phyloP scores from a whole-genome alignment of 2,113 vertebrate species.

The Cercocebus atys region DNA sequence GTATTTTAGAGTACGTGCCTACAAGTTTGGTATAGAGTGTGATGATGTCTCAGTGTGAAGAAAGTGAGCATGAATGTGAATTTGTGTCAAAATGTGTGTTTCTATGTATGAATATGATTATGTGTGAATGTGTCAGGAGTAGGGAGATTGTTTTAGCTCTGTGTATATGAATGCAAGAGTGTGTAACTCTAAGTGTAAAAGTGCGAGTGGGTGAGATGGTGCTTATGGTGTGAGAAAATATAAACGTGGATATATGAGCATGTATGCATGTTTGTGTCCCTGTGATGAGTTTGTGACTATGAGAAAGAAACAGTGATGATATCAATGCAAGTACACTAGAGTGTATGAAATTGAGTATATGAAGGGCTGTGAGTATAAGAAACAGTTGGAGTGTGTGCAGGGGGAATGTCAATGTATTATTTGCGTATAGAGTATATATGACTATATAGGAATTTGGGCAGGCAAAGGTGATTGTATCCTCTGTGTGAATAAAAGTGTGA shows the following conservation, averaged over 20 bases:
- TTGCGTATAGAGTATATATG: background rate
- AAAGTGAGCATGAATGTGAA: background rate
- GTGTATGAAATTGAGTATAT: background rate
- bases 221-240: background rate
- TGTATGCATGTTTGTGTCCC: background rate
- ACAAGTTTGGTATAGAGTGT: background rate
- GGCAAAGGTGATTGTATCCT: background rate
- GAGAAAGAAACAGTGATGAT: background rate
- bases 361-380: background rate
- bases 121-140: background rate
- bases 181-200: background rate
- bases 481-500: background rate
- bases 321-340: background rate
- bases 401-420: background rate
- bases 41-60: background rate
- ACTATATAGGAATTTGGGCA: background rate
- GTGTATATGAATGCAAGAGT: background rate
- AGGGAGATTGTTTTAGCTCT: background rate
- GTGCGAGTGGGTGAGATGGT: background rate
- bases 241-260: background rate
- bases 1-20: background rate
- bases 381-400: background rate
- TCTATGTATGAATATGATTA: background rate
- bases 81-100: background rate
- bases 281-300: background rate